phyloP scores from a whole-genome alignment of 2,113 vertebrate genomes.

The Dromaius novaehollandiae region DNA sequence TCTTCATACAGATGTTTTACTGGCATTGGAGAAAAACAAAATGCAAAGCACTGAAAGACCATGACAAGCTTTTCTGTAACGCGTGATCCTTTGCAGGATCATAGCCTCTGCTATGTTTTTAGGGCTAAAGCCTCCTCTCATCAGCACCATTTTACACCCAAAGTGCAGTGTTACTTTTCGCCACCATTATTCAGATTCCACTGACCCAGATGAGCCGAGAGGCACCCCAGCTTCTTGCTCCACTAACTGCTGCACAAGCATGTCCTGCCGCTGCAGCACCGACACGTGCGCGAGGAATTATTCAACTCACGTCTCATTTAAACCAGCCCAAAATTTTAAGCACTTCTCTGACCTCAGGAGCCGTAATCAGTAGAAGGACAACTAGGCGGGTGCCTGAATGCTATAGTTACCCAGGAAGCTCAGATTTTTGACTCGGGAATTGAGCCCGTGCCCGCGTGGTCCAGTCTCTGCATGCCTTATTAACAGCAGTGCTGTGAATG shows the following conservation, averaged over 20 bases:
- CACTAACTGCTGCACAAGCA: not conserved
- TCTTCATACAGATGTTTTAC: not conserved
- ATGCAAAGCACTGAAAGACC: not conserved
- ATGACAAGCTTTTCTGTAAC: not conserved
- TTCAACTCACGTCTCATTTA: not conserved
- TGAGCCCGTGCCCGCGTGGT: too few relatives aligned
- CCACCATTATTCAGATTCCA: not conserved
- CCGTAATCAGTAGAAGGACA: not conserved
- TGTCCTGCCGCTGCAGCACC: not conserved
- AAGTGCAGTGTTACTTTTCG: not conserved
- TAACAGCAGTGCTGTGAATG: too few relatives aligned
- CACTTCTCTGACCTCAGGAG: not conserved
- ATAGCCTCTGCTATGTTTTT: not conserved
- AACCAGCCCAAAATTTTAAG: not conserved
- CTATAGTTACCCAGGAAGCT: too few relatives aligned
- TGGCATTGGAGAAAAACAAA: not conserved
- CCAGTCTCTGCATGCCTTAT: too few relatives aligned
- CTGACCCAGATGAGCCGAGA: not conserved
- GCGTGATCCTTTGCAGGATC: not conserved
- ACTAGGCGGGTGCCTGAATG: not conserved
- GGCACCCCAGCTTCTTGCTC: not conserved
- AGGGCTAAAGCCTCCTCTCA: not conserved
- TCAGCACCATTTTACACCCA: fast-evolving
- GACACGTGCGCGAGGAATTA: not conserved
- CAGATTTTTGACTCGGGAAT: too few relatives aligned